Evolutionary conservation across 2,888 invertebrate genomes (phyloP).

Genomic region (Cantharis nigra): DNA sequence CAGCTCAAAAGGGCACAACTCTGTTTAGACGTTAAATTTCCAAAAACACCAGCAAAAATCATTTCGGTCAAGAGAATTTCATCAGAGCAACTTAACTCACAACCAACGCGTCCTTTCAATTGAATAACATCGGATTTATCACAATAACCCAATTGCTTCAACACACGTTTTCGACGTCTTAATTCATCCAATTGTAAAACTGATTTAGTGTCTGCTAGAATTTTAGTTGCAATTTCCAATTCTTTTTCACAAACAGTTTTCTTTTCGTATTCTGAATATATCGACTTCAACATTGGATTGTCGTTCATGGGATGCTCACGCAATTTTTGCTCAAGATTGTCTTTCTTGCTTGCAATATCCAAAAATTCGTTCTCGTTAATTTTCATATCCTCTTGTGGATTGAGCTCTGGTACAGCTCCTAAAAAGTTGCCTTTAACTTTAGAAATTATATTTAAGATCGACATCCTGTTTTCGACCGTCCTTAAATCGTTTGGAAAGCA

Average conservation of each 20-base stretch:
- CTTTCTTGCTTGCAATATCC: conserved; percentile 80
- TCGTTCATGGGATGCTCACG: conserved; percentile 82
- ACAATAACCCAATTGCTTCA: conserved; percentile 91
- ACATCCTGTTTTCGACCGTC: conserved; percentile 80
- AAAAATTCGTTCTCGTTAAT: conserved; percentile 84
- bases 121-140: conserved; percentile 95
- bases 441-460: conserved; percentile 81
- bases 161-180: conserved; percentile 91
- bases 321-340: conserved; percentile 80
- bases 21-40: conserved; percentile 79
- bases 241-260: conserved; percentile 72
- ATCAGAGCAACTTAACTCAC: conserved; percentile 95
- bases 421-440: conserved; percentile 91
- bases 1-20: conserved; percentile 87
- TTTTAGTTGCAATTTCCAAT: conserved; percentile 68
- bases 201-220: conserved; percentile 85
- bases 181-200: conserved; percentile 96
- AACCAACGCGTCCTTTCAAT: conserved; percentile 97
- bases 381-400: conserved; percentile 95
- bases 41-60: conserved; percentile 97
- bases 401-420: conserved; percentile 83
- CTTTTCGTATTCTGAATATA: conserved; percentile 76
- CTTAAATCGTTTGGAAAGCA: conserved; percentile 90
- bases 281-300: conserved; percentile 69
- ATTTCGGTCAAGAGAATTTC: conserved; percentile 96